Conservation (phyloP, 2,888 invertebrate species). For the Torymus aiolomorphi region DNA sequence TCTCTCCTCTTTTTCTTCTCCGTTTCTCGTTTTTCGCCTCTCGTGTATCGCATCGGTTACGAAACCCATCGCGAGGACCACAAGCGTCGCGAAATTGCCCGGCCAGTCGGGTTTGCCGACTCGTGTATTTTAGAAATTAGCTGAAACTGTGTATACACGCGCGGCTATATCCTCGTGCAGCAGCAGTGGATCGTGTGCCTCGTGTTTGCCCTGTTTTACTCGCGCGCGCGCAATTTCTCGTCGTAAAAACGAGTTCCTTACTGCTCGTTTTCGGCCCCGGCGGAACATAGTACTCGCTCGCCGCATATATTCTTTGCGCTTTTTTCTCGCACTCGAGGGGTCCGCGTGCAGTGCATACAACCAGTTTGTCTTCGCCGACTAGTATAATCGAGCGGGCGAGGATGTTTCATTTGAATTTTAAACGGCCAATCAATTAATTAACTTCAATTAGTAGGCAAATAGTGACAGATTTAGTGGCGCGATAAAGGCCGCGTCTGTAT, state of each 20-base stretch:
- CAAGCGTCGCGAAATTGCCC: not conserved
- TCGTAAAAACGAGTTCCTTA: not conserved
- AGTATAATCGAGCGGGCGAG: not conserved
- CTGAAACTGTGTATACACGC: not conserved
- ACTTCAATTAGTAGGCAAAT: conserved; percentile 49
- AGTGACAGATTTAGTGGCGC: conserved; percentile 27
- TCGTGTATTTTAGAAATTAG: conserved; percentile 19
- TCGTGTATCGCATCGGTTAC: not conserved
- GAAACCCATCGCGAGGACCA: not conserved
- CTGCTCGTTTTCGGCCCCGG: no score
- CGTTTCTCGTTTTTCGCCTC: not conserved
- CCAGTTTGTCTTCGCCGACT: conserved; percentile 29
- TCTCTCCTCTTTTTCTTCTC: not conserved
- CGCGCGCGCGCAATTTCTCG: conserved; percentile 1
- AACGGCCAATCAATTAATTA: conserved; percentile 48
- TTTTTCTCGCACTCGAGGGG: not conserved
- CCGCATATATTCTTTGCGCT: not conserved
- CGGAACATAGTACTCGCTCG: no score
- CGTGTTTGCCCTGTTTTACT: conserved; percentile 17
- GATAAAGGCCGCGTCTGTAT: conserved; percentile 10
- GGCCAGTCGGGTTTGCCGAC: not conserved
- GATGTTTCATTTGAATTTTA: conserved; percentile 42
- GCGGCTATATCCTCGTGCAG: no score
- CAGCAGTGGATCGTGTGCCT: not conserved
- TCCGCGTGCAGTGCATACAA: not conserved